A percentile compares a stretch with the other conserved stretches of the same genome.
These are phyloP conservation scores for Drosophila multiciliata DNA, from an alignment of 2,888 invertebrate species.

Conservation along the genomic window DNA sequence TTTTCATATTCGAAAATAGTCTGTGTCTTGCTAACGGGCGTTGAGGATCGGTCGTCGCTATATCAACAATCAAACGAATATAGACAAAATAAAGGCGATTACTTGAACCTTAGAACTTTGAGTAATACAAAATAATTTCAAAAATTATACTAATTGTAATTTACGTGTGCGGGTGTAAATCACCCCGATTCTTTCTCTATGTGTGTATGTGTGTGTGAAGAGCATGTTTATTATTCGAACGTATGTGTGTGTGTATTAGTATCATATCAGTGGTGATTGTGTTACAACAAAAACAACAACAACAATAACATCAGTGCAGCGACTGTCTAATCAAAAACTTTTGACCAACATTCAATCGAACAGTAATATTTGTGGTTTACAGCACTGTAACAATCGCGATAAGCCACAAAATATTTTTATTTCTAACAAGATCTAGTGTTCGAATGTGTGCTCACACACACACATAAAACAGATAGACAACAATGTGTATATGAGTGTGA, in stretches of 20 bases:
- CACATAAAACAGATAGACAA: constrained; percentile 3
- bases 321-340: constrained; percentile 59
- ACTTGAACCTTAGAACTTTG: constrained; percentile 25
- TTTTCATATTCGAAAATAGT: constrained; percentile 47
- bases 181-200: constrained; percentile 3
- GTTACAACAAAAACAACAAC: constrained; percentile 27
- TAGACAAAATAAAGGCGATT: constrained; percentile 20
- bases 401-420: constrained; percentile 51
- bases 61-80: constrained; percentile 10
- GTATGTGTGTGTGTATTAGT: constrained; percentile 4
- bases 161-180: constrained; percentile 22
- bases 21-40: constrained; percentile 51
- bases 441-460: constrained; percentile 1
- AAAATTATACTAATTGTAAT: constrained; percentile 45
- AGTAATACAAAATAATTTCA: constrained; percentile 41
- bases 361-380: constrained; percentile 63
- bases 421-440: constrained; percentile 21
- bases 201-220: constrained; percentile 6
- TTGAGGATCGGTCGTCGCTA: constrained; percentile 48
- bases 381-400: constrained; percentile 40
- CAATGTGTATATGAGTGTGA: background rate
- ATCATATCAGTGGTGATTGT: constrained; percentile 34
- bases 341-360: constrained; percentile 57
- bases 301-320: constrained; percentile 16
- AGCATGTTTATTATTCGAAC: background rate